Conservation (phyloP, 2,797 vertebrate genomes). For the Chrosomus eos region DNA sequence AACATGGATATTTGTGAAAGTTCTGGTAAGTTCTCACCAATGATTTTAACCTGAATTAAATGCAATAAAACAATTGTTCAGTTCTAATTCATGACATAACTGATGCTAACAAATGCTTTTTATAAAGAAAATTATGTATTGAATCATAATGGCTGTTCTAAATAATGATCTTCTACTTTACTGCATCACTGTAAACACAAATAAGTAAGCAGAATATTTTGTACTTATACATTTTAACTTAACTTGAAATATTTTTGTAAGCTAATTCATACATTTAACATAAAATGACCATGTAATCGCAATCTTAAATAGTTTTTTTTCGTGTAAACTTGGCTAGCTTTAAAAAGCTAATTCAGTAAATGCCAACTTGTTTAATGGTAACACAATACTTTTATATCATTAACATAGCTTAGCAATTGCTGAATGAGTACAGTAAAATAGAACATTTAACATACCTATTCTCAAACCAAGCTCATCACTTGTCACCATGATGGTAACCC, state of each 20-base stretch:
- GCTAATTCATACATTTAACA: background rate
- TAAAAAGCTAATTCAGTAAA: background rate
- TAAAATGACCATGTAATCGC: background rate
- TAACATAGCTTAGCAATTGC: background rate
- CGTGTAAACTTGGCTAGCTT: background rate
- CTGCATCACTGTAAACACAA: background rate
- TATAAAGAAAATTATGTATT: background rate
- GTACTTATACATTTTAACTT: too few relatives aligned
- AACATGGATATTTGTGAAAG: constrained; percentile 80
- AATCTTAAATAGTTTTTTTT: background rate
- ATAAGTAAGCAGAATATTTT: background rate
- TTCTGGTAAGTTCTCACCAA: constrained; percentile 38
- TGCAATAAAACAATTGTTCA: background rate
- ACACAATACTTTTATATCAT: background rate
- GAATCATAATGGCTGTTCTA: background rate
- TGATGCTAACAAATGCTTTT: background rate
- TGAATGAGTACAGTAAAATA: background rate
- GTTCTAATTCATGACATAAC: background rate
- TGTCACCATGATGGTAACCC: too few relatives aligned
- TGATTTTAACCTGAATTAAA: background rate
- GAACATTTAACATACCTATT: too few relatives aligned
- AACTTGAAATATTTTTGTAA: background rate
- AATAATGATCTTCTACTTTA: background rate
- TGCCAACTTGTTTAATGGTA: background rate
- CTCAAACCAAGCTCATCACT: too few relatives aligned